A percentile compares a stretch with the other conserved stretches of the same genome.
Conservation (phyloP, 2,888 invertebrate species). For the Parnassius smintheus region DNA sequence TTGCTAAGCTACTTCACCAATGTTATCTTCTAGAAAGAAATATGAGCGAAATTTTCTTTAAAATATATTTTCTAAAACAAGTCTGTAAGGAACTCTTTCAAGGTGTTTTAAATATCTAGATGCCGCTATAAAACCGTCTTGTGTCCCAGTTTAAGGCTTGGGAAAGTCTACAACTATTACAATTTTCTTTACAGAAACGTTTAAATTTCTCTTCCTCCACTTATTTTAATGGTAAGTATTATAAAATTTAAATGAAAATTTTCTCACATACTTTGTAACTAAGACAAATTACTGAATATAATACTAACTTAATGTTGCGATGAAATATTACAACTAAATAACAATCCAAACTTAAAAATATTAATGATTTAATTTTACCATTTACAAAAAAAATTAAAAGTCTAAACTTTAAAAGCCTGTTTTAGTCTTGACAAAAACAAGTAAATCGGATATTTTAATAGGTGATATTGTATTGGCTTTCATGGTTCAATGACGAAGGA, state of each 20-base stretch:
- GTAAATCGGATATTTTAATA: background rate
- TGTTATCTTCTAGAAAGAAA: too few species aligned
- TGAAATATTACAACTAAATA: too few species aligned
- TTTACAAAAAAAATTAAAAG: background rate
- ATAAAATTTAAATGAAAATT: background rate
- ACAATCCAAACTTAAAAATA: too few species aligned
- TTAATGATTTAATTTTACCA: background rate
- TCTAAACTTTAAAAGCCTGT: background rate
- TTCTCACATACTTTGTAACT: background rate
- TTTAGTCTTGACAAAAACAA: background rate
- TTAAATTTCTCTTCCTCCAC: slow-evolving; percentile 24
- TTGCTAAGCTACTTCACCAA: too few species aligned
- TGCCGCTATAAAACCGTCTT: slow-evolving; percentile 33
- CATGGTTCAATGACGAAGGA: slow-evolving; percentile 32
- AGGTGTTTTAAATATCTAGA: slow-evolving; percentile 13
- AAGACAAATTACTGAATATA: too few species aligned
- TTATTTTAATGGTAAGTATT: background rate
- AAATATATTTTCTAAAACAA: background rate
- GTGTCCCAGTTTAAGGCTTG: slow-evolving; percentile 33
- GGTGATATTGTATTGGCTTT: slow-evolving; percentile 1
- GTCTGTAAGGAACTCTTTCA: background rate
- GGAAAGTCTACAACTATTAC: slow-evolving; percentile 35
- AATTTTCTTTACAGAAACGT: slow-evolving; percentile 27
- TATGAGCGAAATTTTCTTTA: too few species aligned
- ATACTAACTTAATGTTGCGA: too few species aligned